phyloP scores from a whole-genome alignment of 2,888 invertebrate genomes.

The Craniophora ligustri region DNA sequence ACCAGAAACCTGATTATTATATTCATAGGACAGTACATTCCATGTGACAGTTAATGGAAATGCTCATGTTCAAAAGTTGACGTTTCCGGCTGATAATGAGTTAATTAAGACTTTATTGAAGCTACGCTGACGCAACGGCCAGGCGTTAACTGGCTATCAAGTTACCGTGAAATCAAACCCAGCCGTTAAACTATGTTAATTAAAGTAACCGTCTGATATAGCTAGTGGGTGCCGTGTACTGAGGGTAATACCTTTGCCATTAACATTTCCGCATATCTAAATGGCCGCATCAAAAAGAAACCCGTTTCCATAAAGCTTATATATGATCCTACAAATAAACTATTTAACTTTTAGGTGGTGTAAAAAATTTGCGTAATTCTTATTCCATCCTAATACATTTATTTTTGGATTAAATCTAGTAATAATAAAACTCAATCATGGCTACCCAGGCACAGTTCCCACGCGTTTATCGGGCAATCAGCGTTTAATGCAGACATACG shows the following conservation, averaged over 20 bases:
- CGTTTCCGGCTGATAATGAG: slow-evolving; percentile 38
- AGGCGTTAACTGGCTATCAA: slow-evolving; percentile 10
- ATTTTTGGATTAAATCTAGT: too few relatives aligned
- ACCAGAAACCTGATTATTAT: too few relatives aligned
- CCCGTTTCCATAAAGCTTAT: too few relatives aligned
- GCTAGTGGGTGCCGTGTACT: neutral
- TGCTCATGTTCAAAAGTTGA: slow-evolving; percentile 13
- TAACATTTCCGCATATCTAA: too few relatives aligned
- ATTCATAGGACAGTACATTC: neutral
- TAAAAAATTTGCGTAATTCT: too few relatives aligned
- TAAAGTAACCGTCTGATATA: neutral
- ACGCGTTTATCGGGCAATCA: slow-evolving; percentile 43
- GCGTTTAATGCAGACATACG: slow-evolving; percentile 30
- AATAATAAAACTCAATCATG: neutral
- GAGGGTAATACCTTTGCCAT: neutral
- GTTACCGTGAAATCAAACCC: slow-evolving; percentile 34
- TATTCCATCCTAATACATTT: too few relatives aligned
- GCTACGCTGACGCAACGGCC: slow-evolving; percentile 28
- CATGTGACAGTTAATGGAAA: neutral
- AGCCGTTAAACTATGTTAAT: slow-evolving; percentile 1
- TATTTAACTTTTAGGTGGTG: too few relatives aligned
- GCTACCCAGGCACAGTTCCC: slow-evolving; percentile 39
- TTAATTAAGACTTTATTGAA: slow-evolving; percentile 39
- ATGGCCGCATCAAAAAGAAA: too few relatives aligned
- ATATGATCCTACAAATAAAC: too few relatives aligned